Evolutionary conservation across 1,140 invertebrate genomes (phyloP).

Genomic region (Drosophila mojavensis): DNA sequence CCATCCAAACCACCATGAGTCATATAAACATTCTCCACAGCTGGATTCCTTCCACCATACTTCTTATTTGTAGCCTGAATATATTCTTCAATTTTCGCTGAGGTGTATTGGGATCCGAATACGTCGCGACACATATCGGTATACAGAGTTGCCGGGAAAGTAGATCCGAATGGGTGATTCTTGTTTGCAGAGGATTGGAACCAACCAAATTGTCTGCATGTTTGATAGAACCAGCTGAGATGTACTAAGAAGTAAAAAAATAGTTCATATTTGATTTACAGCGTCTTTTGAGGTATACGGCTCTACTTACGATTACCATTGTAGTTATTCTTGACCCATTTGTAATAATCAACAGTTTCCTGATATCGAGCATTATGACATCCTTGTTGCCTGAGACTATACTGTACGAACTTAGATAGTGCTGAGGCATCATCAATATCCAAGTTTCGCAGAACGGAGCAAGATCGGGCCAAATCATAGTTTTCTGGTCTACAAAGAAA

Average conservation of each 20-base stretch:
- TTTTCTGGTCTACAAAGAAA: slow-evolving; percentile 40
- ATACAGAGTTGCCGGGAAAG: slow-evolving; percentile 86
- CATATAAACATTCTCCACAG: slow-evolving; percentile 87
- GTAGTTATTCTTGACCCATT: slow-evolving; percentile 55
- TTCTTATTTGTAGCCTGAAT: slow-evolving; percentile 86
- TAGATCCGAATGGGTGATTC: slow-evolving; percentile 87
- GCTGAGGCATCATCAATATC: slow-evolving; percentile 63
- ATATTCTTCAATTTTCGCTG: slow-evolving; percentile 39
- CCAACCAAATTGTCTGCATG: slow-evolving; percentile 90
- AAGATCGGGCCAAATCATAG: slow-evolving; percentile 47
- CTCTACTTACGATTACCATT: slow-evolving; percentile 51
- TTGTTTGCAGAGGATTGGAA: slow-evolving; percentile 87
- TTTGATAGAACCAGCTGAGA: slow-evolving; percentile 88
- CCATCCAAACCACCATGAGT: slow-evolving; percentile 88
- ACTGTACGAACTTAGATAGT: slow-evolving; percentile 60
- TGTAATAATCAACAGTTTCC: slow-evolving; percentile 55
- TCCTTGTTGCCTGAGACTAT: slow-evolving; percentile 24
- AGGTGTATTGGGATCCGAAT: slow-evolving; percentile 85
- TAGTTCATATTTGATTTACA: not conserved
- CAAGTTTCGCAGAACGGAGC: slow-evolving; percentile 51
- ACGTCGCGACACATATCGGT: slow-evolving; percentile 87
- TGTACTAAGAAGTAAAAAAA: slow-evolving; percentile 19
- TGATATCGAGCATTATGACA: slow-evolving; percentile 60
- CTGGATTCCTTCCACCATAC: slow-evolving; percentile 86
- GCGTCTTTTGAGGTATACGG: not conserved